Evolutionary conservation across 2,113 vertebrate species (phyloP).

Genomic region (Seriola dumerili): DNA sequence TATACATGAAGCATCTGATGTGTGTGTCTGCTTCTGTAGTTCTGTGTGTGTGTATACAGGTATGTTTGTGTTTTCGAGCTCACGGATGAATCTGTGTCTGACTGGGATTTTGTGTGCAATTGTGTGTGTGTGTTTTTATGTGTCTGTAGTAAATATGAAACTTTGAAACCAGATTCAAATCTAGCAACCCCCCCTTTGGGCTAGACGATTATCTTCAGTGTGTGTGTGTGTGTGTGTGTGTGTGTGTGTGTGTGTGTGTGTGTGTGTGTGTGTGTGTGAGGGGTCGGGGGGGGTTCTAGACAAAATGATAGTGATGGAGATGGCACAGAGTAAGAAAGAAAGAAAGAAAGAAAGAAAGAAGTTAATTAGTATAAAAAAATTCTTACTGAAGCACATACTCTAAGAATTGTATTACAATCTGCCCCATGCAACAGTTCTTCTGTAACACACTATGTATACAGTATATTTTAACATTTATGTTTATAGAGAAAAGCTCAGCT

Average conservation of each 20-base stretch:
- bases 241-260: too few species aligned
- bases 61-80: slow-evolving; percentile 4
- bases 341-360: neutral
- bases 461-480: slow-evolving; percentile 16
- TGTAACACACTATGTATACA: neutral
- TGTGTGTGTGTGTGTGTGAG: too few species aligned
- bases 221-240: slow-evolving; percentile 27
- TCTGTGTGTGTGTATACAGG: slow-evolving; percentile 7
- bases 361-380: too few species aligned
- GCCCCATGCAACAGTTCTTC: neutral
- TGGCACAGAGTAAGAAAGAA: neutral
- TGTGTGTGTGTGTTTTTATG: neutral
- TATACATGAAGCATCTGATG: slow-evolving; percentile 1
- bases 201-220: slow-evolving; percentile 58
- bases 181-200: slow-evolving; percentile 48
- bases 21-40: neutral
- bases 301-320: neutral
- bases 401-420: neutral
- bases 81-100: slow-evolving; percentile 16
- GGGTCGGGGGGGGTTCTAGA: neutral
- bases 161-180: slow-evolving; percentile 61
- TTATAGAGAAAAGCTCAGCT: slow-evolving; percentile 7
- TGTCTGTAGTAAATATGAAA: slow-evolving; percentile 49
- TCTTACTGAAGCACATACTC: too few species aligned
- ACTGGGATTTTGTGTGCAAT: slow-evolving; percentile 3